Conservation (phyloP, 2,797 vertebrate species). For the Sitta carolinensis region DNA sequence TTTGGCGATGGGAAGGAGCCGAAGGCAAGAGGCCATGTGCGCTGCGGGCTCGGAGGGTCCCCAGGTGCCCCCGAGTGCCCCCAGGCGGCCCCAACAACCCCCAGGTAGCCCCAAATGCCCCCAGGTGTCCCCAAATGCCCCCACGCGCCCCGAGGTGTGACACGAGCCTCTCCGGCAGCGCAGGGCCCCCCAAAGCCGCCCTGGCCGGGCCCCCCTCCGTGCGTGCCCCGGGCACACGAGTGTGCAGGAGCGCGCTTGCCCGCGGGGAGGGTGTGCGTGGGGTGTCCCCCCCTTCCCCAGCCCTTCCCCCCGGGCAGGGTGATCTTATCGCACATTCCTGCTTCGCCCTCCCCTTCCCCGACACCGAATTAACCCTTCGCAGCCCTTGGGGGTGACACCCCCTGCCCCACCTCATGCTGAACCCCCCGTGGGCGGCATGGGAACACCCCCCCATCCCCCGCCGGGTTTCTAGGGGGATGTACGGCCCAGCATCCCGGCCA, state of each 20-base stretch:
- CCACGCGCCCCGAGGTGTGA: too few relatives aligned
- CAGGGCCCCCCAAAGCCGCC: neutral
- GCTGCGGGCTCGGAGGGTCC: neutral
- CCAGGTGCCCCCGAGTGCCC: neutral
- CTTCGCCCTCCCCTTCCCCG: neutral
- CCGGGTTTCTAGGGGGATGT: neutral
- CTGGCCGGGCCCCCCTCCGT: neutral
- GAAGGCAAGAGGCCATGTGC: neutral
- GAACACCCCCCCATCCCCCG: too few relatives aligned
- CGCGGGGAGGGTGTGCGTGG: neutral
- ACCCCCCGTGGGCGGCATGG: neutral
- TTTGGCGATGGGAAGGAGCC: neutral
- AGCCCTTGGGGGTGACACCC: neutral
- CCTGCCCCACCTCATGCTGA: neutral
- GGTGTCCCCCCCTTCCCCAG: neutral
- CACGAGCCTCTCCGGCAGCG: neutral
- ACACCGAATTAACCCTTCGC: neutral
- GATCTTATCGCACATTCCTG: constrained; percentile 27
- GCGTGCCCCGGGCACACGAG: neutral
- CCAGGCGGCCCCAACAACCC: neutral
- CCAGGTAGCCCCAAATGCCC: neutral
- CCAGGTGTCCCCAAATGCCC: neutral
- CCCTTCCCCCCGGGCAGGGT: neutral
- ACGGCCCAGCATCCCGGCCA: neutral
- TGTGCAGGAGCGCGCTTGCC: neutral